These are phyloP conservation scores for Butastur rufipennis DNA, from an alignment of 2,113 vertebrate species.

Conservation along the genomic window DNA sequence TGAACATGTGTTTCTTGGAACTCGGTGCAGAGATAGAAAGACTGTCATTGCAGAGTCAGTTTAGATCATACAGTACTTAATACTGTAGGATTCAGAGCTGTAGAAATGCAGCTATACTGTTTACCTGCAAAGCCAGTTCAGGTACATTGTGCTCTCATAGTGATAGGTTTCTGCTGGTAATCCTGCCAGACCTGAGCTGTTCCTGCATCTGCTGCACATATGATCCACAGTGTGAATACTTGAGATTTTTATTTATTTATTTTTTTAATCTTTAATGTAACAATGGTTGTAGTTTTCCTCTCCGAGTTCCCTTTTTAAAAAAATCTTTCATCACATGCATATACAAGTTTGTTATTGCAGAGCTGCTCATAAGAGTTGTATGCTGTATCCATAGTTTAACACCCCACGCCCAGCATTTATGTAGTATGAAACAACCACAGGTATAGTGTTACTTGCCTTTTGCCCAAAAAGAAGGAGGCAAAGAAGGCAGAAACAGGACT, in stretches of 20 bases:
- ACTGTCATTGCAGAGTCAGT: background rate
- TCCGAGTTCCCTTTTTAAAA: background rate
- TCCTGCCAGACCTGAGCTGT: background rate
- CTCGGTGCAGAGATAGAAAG: background rate
- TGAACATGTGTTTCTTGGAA: background rate
- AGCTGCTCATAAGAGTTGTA: background rate
- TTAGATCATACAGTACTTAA: background rate
- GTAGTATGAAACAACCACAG: background rate
- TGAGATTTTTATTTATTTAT: background rate
- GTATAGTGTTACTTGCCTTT: background rate
- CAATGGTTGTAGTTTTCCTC: background rate
- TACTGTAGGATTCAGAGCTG: background rate
- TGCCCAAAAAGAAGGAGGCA: background rate
- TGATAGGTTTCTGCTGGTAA: background rate
- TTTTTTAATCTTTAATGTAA: background rate
- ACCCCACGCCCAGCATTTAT: background rate
- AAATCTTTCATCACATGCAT: background rate
- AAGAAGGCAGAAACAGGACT: background rate
- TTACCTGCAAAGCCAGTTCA: background rate
- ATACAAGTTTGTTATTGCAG: background rate
- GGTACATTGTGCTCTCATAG: rapidly evolving
- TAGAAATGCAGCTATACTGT: background rate
- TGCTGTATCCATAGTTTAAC: background rate
- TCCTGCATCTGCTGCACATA: background rate
- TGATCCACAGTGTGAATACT: background rate